phyloP scores from a whole-genome alignment of 1,140 invertebrate species.

The Papilio helenus region DNA sequence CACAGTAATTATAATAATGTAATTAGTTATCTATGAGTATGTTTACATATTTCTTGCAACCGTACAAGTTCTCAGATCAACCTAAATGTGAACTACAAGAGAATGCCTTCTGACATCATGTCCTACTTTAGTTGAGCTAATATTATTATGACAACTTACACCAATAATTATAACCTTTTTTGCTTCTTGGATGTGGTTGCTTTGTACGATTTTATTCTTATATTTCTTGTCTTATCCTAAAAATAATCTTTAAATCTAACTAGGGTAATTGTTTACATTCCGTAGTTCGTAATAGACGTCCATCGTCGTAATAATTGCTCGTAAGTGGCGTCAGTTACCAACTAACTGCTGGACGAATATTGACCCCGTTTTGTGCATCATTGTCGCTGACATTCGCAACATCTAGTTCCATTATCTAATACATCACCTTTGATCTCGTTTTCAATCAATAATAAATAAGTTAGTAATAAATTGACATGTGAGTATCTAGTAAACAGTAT shows the following conservation, averaged over 20 bases:
- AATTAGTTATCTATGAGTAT: slow-evolving; percentile 2
- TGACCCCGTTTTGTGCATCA: slow-evolving; percentile 44
- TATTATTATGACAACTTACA: not conserved
- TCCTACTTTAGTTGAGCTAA: slow-evolving; percentile 4
- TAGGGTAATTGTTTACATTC: slow-evolving; percentile 20
- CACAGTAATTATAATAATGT: not conserved
- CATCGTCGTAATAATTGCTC: slow-evolving; percentile 48
- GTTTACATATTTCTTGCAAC: slow-evolving; percentile 21
- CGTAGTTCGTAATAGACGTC: slow-evolving; percentile 20
- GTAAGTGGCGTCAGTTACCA: slow-evolving; percentile 53
- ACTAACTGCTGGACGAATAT: slow-evolving; percentile 46
- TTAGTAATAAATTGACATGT: not conserved
- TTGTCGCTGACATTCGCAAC: not conserved
- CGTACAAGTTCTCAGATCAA: slow-evolving; percentile 12
- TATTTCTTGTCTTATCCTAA: not conserved
- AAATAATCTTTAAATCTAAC: not conserved
- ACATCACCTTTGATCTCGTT: not conserved
- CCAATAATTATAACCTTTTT: not conserved
- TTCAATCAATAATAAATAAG: not conserved
- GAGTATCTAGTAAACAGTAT: too few species aligned
- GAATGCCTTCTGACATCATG: not conserved
- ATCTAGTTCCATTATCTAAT: not conserved
- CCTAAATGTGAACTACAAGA: not conserved
- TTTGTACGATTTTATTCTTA: too few species aligned
- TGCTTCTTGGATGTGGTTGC: not conserved